phyloP scores from a whole-genome alignment of 2,888 invertebrate genomes.

The Apodemia duryi region DNA sequence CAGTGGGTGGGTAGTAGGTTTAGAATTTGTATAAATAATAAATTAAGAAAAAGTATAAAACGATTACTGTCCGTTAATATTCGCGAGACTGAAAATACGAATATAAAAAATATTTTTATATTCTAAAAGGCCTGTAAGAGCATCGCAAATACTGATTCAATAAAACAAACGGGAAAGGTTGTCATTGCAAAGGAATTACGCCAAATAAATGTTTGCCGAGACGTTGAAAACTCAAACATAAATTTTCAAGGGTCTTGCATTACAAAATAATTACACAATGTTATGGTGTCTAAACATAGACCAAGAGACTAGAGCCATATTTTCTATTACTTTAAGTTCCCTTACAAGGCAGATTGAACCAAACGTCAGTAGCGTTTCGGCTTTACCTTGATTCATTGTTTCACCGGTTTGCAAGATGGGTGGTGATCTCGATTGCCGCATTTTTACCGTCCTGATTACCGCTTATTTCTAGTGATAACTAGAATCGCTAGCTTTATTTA shows the following conservation, averaged over 20 bases:
- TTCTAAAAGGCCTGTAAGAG: neutral
- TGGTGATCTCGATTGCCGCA: too few species aligned
- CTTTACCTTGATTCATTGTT: too few species aligned
- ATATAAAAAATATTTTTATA: neutral
- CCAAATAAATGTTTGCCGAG: constrained; percentile 9
- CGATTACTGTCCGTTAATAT: neutral
- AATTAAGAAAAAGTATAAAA: too few species aligned
- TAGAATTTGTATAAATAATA: too few species aligned
- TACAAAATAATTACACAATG: constrained; percentile 11
- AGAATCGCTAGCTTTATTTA: too few species aligned
- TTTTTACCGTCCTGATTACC: too few species aligned
- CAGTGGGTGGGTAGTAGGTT: too few species aligned
- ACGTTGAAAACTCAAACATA: constrained; percentile 6
- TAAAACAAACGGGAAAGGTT: constrained; percentile 2
- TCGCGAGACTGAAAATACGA: neutral
- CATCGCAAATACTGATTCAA: constrained; percentile 7
- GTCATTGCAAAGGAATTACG: constrained; percentile 3
- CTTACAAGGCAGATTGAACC: too few species aligned
- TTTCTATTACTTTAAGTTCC: too few species aligned
- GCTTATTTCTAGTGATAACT: too few species aligned
- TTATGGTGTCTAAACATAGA: neutral
- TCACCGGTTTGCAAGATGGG: too few species aligned
- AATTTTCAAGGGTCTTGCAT: constrained; percentile 7
- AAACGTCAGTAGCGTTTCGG: too few species aligned
- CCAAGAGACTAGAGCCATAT: neutral